Percentiles rank a stretch among this genome's conserved stretches.
phyloP scores from a whole-genome alignment of 2,888 invertebrate genomes.

The Orthonevra nobilis region DNA sequence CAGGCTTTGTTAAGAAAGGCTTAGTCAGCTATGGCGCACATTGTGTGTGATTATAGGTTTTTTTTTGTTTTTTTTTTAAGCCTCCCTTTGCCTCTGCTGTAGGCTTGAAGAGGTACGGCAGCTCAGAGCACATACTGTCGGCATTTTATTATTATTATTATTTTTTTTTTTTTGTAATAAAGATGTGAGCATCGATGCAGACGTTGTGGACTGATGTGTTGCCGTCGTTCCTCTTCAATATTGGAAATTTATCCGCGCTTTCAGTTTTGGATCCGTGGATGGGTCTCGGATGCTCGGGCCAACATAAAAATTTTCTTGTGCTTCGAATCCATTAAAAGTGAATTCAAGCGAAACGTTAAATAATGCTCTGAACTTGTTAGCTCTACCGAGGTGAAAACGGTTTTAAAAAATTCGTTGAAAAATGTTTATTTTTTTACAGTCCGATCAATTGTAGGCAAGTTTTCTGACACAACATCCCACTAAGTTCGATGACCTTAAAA shows the following conservation, averaged over 20 bases:
- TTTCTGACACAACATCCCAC: too few relatives aligned
- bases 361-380: slow-evolving; percentile 31
- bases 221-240: slow-evolving; percentile 59
- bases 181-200: slow-evolving; percentile 68
- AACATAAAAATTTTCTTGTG: slow-evolving; percentile 54
- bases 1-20: slow-evolving; percentile 37
- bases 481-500: too few relatives aligned
- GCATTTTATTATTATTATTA: slow-evolving; percentile 27
- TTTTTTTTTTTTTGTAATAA: slow-evolving; percentile 60
- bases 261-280: slow-evolving; percentile 6
- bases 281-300: slow-evolving; percentile 2
- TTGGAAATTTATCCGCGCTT: slow-evolving; percentile 59
- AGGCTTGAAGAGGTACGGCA: slow-evolving; percentile 17
- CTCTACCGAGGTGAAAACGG: slow-evolving; percentile 4
- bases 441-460: too few relatives aligned
- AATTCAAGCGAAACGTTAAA: slow-evolving; percentile 60
- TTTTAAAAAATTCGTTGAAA: too few relatives aligned
- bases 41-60: slow-evolving; percentile 60
- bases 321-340: slow-evolving; percentile 63
- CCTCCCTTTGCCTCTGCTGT: slow-evolving; percentile 1
- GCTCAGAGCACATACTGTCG: slow-evolving; percentile 43
- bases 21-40: slow-evolving; percentile 59
- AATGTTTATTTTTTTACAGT: too few relatives aligned
- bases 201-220: slow-evolving; percentile 64
- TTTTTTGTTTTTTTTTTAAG: not conserved